Base-by-base conservation (phyloP, 2,888 invertebrate genomes). In the Ophion slaviceki region DNA sequence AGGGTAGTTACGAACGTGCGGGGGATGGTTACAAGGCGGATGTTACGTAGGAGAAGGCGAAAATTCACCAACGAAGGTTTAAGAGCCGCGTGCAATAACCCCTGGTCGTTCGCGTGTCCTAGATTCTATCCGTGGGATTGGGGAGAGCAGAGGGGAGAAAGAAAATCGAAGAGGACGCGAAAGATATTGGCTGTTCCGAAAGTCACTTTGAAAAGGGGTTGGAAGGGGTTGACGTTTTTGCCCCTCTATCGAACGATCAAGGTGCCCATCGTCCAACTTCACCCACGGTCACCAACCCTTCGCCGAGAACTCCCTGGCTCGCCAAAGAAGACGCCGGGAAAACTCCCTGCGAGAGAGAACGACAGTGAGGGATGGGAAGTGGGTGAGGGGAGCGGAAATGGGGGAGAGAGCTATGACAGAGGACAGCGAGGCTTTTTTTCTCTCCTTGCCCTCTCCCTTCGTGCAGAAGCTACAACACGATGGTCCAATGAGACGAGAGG, bases 181-280 rank as follows among this genome's bases (percentile, higher is more conserved):
- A 79, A 88, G 88, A 91, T 89, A 91, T 91, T 89, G 88, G 87
- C 89, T 88, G 87, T 87, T 89, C 81, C 77, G 81, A 87, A 87
- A 88, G 87, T 88, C 80, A 80, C 80, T 83, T 70, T 24, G 57
- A 62, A 32, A 61, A 28, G 47, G 24, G 62, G 71, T 53, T 28
- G 62, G 79, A 36, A 68, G 67, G 45, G 64, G 76, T 57, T 72
- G 78, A 68, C 80, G 62, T 85, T 86, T 86, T 86, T 74, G 64
- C 57, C 53, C 77, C 57, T 68, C 45, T 72, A 68, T 62, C 76
- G 80, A 61, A 83, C 67, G 68, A 74, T 57, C 62, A 36, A 76
- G 67, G 68, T 74, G 76, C 62, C 61, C 78, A 59, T 80, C 77
- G 74, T 66, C 62, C 72, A 40, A 72, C 20, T 45, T 59, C 68